Evolutionary conservation across 2,888 invertebrate genomes (phyloP), one percentile per base, ranked within the genome.

Genomic region (Caenorhabditis becei): DNA sequence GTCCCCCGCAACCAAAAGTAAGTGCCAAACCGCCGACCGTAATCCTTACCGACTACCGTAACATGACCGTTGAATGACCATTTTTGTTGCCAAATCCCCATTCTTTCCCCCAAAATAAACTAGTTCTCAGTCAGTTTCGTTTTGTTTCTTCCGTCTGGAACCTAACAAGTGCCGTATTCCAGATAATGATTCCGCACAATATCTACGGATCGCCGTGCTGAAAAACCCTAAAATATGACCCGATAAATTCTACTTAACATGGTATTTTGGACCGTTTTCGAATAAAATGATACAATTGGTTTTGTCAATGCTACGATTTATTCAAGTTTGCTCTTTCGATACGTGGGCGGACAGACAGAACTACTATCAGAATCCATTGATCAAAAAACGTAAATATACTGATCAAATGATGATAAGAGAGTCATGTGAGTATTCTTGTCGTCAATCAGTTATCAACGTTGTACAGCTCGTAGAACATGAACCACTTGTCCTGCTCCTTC

Each of bases 151-250:
- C 24, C 37, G 58, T 26, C 41, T 32, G 41, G 41, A 41, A 41
- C 41, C 35, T 26, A 62, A 41, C 18, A 69, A 28, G 23, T 20
- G 49, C 1, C 26, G 26, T 62, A 44, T 80, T 80, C 44, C 80
- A 80, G 80, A 70, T 79, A 49, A 62, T 80, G 70, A 65, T 80
- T 47, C 66, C 80, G 18, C 66, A 61, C 58, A 69, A 71, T 51
- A 66, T 77, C 54, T 80, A 80, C 37, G 80, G 80, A 59, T 80
- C 80, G 59, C 80, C 80, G 26, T 80, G 80, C 66, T 80, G 65
- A 75, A 61, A n/a, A n/a, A n/a, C n/a, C n/a, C n/a, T n/a, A n/a
- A n/a, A 44, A 53, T 51, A 11, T 14, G 26, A 35, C 20, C 28
- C 5, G 16, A 26, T 54, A 2, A 54, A n/a, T n/a, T n/a, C n/a